Evolutionary conservation across 1,140 invertebrate genomes (phyloP).

Genomic region (Aphelenchoides fujianensis): DNA sequence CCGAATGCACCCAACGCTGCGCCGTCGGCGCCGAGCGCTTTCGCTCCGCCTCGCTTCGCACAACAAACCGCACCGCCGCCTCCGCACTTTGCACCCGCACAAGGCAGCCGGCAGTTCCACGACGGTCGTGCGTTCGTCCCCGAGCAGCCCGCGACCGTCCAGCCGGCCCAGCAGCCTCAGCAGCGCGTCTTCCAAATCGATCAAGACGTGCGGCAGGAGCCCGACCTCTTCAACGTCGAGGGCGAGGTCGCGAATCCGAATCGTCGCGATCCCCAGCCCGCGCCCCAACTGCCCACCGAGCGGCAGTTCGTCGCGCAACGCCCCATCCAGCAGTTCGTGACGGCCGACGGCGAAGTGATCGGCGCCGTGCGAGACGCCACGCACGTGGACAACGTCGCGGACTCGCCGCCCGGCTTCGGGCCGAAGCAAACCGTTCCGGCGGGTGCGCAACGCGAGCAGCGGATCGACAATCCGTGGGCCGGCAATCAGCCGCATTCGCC

Average conservation of each 20-base stretch:
- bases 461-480: background rate
- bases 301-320: slow-evolving; percentile 7
- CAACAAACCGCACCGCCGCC: background rate
- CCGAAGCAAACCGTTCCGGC: background rate
- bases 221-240: background rate
- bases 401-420: background rate
- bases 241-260: background rate
- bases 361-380: background rate
- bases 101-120: background rate
- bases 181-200: background rate
- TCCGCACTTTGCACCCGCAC: background rate
- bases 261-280: background rate
- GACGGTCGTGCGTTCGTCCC: background rate
- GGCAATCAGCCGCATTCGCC: background rate
- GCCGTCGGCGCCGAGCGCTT: background rate
- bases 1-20: too few relatives aligned
- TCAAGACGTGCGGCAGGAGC: background rate
- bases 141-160: too few relatives aligned
- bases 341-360: background rate
- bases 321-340: background rate
- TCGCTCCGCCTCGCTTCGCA: background rate
- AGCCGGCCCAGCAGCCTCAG: background rate
- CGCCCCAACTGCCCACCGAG: background rate
- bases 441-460: background rate
- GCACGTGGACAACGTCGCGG: background rate